Percentiles rank a stretch among this genome's conserved stretches.
These are phyloP conservation scores for Torymus auratus DNA, from an alignment of 2,888 invertebrate genomes.

Conservation along the genomic window DNA sequence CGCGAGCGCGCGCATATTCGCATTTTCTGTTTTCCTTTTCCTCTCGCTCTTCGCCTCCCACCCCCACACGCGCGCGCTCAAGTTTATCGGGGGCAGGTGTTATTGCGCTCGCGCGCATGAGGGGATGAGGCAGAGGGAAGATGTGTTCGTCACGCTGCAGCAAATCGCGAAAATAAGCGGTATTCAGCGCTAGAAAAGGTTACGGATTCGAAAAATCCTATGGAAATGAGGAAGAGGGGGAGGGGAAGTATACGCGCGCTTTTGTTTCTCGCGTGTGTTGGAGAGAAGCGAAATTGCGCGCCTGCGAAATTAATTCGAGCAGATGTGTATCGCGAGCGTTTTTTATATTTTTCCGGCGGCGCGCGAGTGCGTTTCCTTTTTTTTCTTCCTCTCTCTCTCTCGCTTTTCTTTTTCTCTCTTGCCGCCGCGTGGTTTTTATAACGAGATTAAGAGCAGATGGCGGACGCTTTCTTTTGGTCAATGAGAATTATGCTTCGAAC, in stretches of 20 bases:
- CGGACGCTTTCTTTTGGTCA: constrained; percentile 48
- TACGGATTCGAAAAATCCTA: constrained; percentile 51
- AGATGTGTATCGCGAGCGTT: constrained; percentile 44
- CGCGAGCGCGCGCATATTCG: constrained; percentile 15
- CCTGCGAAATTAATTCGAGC: constrained; percentile 53
- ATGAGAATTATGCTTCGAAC: constrained; percentile 53
- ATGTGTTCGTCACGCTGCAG: constrained; percentile 45
- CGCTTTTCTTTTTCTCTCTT: neutral
- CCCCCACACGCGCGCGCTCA: neutral
- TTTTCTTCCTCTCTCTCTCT: constrained; percentile 2
- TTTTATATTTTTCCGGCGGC: neutral
- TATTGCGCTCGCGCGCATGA: constrained; percentile 6
- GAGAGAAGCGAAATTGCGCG: constrained; percentile 29
- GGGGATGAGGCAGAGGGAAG: neutral
- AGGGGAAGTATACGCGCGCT: neutral
- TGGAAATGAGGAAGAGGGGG: constrained; percentile 40
- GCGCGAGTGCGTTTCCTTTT: constrained; percentile 23
- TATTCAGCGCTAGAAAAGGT: constrained; percentile 34
- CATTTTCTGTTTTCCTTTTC: constrained; percentile 35
- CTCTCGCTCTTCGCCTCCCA: neutral
- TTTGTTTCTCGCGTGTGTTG: constrained; percentile 25
- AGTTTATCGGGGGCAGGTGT: constrained; percentile 48
- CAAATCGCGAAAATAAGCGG: constrained; percentile 50
- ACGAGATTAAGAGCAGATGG: constrained; percentile 57
- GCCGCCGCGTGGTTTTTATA: constrained; percentile 44